Conservation (phyloP, 1,140 invertebrate genomes). For the Belonocnema kinseyi region DNA sequence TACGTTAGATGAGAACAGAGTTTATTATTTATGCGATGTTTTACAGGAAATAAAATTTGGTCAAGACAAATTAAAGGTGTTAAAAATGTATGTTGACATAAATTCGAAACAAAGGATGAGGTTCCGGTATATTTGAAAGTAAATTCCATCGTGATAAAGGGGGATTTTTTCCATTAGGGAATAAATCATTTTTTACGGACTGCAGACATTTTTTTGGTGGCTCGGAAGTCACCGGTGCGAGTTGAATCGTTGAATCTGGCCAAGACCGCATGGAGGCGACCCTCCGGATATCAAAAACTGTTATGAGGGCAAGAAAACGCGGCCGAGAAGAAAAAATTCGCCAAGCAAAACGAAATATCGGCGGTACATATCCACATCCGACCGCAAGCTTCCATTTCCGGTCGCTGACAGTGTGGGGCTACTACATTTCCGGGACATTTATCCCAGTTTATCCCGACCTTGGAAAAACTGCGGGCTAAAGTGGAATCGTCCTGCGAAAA, state of each 20-base stretch:
- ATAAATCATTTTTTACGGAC: neutral
- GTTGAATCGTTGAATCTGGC: conserved; percentile 41
- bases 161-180: neutral
- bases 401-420: conserved; percentile 66
- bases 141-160: neutral
- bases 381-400: conserved; percentile 79
- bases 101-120: too few species aligned
- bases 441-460: conserved; percentile 74
- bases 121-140: too few species aligned
- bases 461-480: conserved; percentile 40
- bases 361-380: conserved; percentile 74
- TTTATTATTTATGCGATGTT: conserved; percentile 19
- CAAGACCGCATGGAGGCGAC: conserved; percentile 41
- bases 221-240: conserved; percentile 38
- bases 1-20: conserved; percentile 29
- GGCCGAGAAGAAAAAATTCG: conserved; percentile 63
- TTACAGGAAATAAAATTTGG: conserved; percentile 15
- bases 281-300: conserved; percentile 72
- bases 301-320: conserved; percentile 58
- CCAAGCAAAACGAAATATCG: conserved; percentile 69
- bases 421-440: conserved; percentile 77
- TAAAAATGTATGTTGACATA: too few species aligned
- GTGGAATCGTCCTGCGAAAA: conserved; percentile 38
- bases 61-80: neutral
- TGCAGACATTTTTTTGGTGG: neutral